Evolutionary conservation across 2,888 invertebrate genomes (phyloP).

Genomic region (Cartodere bifasciata): DNA sequence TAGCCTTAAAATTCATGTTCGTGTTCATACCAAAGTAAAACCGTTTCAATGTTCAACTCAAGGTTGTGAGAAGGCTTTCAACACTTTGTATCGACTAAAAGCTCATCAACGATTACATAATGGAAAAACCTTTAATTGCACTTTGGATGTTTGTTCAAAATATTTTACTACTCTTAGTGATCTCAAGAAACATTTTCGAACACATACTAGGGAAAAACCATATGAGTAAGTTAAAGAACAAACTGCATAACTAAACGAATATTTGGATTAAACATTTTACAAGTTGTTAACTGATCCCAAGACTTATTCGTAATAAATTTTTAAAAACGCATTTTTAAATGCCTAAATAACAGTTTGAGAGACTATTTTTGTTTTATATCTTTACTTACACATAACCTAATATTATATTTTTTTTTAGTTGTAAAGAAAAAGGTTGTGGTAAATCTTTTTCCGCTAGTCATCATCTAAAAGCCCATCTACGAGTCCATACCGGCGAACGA

Average conservation of each 20-base stretch:
- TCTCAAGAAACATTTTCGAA: slow-evolving; percentile 84
- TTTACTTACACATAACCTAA: no score
- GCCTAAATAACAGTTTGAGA: no score
- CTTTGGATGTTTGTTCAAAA: slow-evolving; percentile 68
- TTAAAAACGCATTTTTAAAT: no score
- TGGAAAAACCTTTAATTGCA: slow-evolving; percentile 90
- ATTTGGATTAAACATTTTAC: no score
- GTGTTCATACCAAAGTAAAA: slow-evolving; percentile 87
- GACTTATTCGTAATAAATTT: no score
- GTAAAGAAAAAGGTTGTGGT: slow-evolving; percentile 70
- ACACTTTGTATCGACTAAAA: slow-evolving; percentile 82
- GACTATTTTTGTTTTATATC: no score
- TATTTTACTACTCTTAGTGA: slow-evolving; percentile 91
- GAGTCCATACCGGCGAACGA: slow-evolving; percentile 66
- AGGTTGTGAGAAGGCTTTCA: slow-evolving; percentile 86
- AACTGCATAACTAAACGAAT: no score
- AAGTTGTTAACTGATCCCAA: no score
- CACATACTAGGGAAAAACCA: slow-evolving; percentile 83
- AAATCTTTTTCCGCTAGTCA: slow-evolving; percentile 91
- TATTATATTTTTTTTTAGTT: slow-evolving; percentile 53
- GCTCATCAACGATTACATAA: slow-evolving; percentile 88
- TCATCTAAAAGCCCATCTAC: slow-evolving; percentile 80
- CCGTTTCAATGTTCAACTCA: slow-evolving; percentile 76
- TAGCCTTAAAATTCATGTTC: slow-evolving; percentile 85
- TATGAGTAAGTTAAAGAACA: slow-evolving; percentile 76